Evolutionary conservation across 2,113 vertebrate genomes (phyloP).

Genomic region (Himantopus leucocephalus): DNA sequence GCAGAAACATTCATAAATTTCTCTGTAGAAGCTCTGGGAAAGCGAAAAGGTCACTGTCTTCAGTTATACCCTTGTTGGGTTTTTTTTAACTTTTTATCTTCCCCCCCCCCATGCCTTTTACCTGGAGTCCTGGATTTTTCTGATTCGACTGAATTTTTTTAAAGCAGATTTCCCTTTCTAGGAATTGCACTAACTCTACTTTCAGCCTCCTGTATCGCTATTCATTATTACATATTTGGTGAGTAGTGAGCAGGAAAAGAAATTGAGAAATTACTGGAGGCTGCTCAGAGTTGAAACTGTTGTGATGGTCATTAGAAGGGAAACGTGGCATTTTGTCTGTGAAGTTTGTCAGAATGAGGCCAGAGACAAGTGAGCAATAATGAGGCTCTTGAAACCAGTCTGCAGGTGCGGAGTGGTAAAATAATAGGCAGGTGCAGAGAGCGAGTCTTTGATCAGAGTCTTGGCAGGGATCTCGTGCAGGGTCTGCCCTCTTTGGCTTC

Average conservation of each 20-base stretch:
- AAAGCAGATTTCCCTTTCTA: slow-evolving; percentile 27
- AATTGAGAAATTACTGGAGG: background rate
- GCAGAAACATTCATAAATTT: slow-evolving; percentile 19
- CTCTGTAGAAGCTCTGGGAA: slow-evolving; percentile 31
- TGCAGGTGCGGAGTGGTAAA: slow-evolving; percentile 56
- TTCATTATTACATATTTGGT: slow-evolving; percentile 33
- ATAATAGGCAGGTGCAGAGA: slow-evolving; percentile 43
- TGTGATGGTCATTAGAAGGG: slow-evolving; percentile 38
- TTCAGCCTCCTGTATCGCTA: background rate
- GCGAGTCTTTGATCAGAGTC: slow-evolving; percentile 38
- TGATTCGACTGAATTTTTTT: background rate
- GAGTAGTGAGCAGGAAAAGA: slow-evolving; percentile 32
- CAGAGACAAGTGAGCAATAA: slow-evolving; percentile 26
- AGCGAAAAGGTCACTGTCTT: background rate
- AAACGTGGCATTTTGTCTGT: slow-evolving; percentile 25
- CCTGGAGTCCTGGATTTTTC: background rate
- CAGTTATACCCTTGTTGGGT: background rate
- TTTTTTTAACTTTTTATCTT: background rate
- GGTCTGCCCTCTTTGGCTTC: background rate
- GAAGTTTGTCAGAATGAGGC: slow-evolving; percentile 36
- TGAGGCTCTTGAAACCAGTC: slow-evolving; percentile 44
- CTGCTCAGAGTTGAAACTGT: slow-evolving; percentile 3
- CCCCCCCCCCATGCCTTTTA: background rate
- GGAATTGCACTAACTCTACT: slow-evolving; percentile 39
- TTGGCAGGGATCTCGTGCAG: background rate